Evolutionary conservation across 2,888 invertebrate genomes (phyloP).

Genomic region (Andrena chrysosceles): DNA sequence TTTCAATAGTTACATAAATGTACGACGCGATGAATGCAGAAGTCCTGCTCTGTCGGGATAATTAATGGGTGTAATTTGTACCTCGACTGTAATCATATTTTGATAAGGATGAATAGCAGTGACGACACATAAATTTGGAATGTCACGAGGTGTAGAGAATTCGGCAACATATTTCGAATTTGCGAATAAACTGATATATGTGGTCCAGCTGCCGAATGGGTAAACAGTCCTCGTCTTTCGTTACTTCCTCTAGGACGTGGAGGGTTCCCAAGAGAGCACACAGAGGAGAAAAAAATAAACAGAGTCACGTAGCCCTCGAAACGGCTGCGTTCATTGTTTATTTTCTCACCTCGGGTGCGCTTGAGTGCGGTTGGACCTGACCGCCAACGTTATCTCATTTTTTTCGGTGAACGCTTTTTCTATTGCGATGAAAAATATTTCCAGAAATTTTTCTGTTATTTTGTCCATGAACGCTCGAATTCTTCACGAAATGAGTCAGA

Average conservation of each 20-base stretch:
- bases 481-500: too few relatives aligned
- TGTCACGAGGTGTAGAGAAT: neutral
- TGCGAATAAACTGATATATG: slow-evolving; percentile 36
- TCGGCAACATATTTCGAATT: neutral
- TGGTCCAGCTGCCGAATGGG: slow-evolving; percentile 58
- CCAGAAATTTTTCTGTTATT: neutral
- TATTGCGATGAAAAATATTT: slow-evolving; percentile 30
- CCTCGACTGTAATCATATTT: neutral
- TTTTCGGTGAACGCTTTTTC: slow-evolving; percentile 13
- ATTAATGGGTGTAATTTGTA: neutral
- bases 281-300: slow-evolving; percentile 72
- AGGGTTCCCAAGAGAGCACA: slow-evolving; percentile 52
- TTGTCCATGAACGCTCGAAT: neutral
- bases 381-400: slow-evolving; percentile 26
- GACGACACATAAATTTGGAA: neutral
- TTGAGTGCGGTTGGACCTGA: slow-evolving; percentile 24
- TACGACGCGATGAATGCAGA: neutral
- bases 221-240: slow-evolving; percentile 64
- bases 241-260: slow-evolving; percentile 45
- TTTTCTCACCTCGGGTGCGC: slow-evolving; percentile 76
- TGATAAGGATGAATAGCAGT: neutral
- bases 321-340: slow-evolving; percentile 72
- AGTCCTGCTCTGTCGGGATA: neutral
- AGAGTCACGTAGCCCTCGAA: slow-evolving; percentile 46
- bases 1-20: neutral